Conservation (phyloP, 2,113 vertebrate genomes). For the Indri indri region DNA sequence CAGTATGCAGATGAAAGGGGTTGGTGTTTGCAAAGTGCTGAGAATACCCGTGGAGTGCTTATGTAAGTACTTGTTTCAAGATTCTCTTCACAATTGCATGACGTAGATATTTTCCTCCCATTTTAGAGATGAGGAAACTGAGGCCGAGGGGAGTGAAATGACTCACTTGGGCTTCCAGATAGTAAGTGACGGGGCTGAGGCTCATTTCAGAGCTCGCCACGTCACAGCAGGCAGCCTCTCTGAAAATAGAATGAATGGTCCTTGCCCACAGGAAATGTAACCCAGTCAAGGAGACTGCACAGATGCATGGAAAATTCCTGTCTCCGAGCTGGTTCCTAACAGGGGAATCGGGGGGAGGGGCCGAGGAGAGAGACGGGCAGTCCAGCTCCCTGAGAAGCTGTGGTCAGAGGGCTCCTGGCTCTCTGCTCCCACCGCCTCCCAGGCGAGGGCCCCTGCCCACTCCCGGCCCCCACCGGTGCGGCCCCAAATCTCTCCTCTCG, state of each 20-base stretch:
- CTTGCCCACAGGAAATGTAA: constrained; percentile 32
- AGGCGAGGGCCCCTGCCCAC: background rate
- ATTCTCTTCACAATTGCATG: background rate
- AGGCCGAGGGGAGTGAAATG: background rate
- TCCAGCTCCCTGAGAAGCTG: background rate
- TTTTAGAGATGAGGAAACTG: background rate
- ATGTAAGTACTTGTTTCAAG: background rate
- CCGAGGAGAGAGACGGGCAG: background rate
- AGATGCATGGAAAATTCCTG: constrained; percentile 51
- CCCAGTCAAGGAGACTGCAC: background rate
- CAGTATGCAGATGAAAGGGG: background rate
- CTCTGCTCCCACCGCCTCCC: background rate
- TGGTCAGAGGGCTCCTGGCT: background rate
- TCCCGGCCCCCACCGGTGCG: background rate
- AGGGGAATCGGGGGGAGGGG: background rate
- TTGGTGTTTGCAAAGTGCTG: background rate
- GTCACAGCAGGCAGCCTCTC: background rate
- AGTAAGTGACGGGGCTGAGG: background rate
- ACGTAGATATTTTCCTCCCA: background rate
- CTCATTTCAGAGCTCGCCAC: background rate
- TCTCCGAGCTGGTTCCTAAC: constrained; percentile 28
- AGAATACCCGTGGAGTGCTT: background rate
- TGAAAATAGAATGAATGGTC: background rate
- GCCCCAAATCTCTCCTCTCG: background rate
- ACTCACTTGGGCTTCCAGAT: background rate